Evolutionary conservation across 2,888 invertebrate species (phyloP).

Genomic region (Eumacrocentrus americanus): DNA sequence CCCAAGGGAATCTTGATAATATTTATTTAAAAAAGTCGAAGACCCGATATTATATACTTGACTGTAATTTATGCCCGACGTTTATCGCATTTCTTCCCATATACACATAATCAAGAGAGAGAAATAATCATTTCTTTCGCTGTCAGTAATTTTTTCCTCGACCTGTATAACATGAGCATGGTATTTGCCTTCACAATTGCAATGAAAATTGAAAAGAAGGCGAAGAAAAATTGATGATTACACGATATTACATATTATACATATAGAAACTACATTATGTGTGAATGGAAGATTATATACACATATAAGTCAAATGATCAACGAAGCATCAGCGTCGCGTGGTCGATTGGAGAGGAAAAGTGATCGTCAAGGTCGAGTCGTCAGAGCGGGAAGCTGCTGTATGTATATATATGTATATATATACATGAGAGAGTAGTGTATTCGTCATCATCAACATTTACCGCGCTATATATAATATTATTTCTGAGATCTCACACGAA

Average conservation of each 20-base stretch:
- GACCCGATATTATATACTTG: slow-evolving; percentile 36
- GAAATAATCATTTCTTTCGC: background rate
- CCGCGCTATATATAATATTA: background rate
- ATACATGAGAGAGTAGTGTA: background rate
- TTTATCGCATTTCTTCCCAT: slow-evolving; percentile 33
- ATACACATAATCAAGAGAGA: background rate
- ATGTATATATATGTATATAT: background rate
- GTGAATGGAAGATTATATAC: slow-evolving; percentile 9
- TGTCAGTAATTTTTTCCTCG: slow-evolving; percentile 6
- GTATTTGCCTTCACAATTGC: background rate
- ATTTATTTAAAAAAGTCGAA: slow-evolving; percentile 28
- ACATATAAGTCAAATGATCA: slow-evolving; percentile 10
- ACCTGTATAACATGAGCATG: too few relatives aligned
- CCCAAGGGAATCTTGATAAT: background rate
- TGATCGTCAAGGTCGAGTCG: slow-evolving; percentile 53
- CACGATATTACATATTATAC: too few relatives aligned
- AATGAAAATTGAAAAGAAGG: slow-evolving; percentile 2
- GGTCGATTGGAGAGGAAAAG: slow-evolving; percentile 48
- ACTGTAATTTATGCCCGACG: slow-evolving; percentile 36
- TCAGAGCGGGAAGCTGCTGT: slow-evolving; percentile 21
- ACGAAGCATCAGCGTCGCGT: slow-evolving; percentile 27
- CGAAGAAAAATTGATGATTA: background rate
- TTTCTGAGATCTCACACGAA: slow-evolving; percentile 8
- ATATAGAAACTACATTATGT: too few relatives aligned
- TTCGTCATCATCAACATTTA: slow-evolving; percentile 12